phyloP scores from a whole-genome alignment of 2,888 invertebrate genomes.

The Scaptomyza cyrtandrae region DNA sequence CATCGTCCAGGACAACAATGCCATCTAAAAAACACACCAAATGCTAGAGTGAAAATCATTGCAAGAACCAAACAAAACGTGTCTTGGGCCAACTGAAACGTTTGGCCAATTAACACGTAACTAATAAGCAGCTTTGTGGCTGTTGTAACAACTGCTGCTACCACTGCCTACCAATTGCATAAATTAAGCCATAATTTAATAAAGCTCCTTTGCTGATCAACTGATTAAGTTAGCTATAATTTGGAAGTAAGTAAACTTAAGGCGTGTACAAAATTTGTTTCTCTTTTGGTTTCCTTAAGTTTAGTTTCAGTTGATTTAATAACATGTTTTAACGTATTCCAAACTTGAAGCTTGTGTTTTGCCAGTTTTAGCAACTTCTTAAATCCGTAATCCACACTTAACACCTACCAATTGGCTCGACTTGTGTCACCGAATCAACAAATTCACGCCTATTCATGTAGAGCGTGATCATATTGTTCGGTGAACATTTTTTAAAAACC shows the following conservation, averaged over 20 bases:
- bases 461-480: slow-evolving; percentile 93
- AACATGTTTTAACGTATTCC: too few species aligned
- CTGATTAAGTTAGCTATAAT: slow-evolving; percentile 8
- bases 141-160: slow-evolving; percentile 17
- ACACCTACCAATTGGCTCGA: slow-evolving; percentile 93
- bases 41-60: slow-evolving; percentile 3
- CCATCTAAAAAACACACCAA: slow-evolving; percentile 88
- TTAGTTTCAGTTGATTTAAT: too few species aligned
- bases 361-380: too few species aligned
- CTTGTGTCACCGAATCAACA: slow-evolving; percentile 93
- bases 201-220: slow-evolving; percentile 22
- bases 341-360: too few species aligned
- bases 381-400: too few species aligned
- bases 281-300: neutral
- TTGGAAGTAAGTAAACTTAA: neutral
- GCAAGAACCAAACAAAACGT: slow-evolving; percentile 1
- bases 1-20: slow-evolving; percentile 93
- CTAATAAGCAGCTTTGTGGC: slow-evolving; percentile 64
- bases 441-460: slow-evolving; percentile 95
- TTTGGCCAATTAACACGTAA: slow-evolving; percentile 64
- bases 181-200: slow-evolving; percentile 67
- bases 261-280: neutral
- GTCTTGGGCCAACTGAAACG: slow-evolving; percentile 9
- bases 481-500: slow-evolving; percentile 95
- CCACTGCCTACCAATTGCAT: slow-evolving; percentile 39